Conservation (phyloP, 2,797 vertebrate genomes). For the Oophaga sylvatica region DNA sequence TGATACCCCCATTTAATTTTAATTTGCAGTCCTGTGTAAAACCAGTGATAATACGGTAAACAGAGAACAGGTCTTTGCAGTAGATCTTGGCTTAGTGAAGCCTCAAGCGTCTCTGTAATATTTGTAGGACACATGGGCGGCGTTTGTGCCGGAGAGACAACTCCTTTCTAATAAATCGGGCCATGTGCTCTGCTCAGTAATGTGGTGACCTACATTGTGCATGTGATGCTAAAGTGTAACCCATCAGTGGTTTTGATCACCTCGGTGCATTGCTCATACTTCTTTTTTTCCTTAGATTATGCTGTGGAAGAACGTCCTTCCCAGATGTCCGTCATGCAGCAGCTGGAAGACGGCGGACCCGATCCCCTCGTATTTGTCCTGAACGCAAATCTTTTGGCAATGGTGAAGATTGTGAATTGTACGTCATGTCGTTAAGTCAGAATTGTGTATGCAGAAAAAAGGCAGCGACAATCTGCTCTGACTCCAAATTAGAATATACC, state of each 20-base stretch:
- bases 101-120: neutral
- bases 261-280: neutral
- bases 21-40: too few relatives aligned
- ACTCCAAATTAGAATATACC: neutral
- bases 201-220: too few relatives aligned
- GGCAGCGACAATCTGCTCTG: neutral
- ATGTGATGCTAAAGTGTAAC: neutral
- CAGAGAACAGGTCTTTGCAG: too few relatives aligned
- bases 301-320: constrained; percentile 95
- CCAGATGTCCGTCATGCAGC: constrained; percentile 94
- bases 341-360: constrained; percentile 91
- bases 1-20: too few relatives aligned
- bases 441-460: neutral
- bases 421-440: constrained; percentile 71
- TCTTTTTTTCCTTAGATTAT: constrained; percentile 80
- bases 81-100: too few relatives aligned
- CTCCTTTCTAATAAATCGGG: too few relatives aligned
- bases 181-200: too few relatives aligned
- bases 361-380: constrained; percentile 98
- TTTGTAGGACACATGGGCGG: neutral
- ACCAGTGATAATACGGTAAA: too few relatives aligned
- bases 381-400: constrained; percentile 95
- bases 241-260: neutral
- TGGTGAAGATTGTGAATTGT: constrained; percentile 99
- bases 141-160: too few relatives aligned